Evolutionary conservation across 2,113 vertebrate genomes (phyloP), one percentile per base, ranked within the genome.

Genomic region (Cyprinus carpio): DNA sequence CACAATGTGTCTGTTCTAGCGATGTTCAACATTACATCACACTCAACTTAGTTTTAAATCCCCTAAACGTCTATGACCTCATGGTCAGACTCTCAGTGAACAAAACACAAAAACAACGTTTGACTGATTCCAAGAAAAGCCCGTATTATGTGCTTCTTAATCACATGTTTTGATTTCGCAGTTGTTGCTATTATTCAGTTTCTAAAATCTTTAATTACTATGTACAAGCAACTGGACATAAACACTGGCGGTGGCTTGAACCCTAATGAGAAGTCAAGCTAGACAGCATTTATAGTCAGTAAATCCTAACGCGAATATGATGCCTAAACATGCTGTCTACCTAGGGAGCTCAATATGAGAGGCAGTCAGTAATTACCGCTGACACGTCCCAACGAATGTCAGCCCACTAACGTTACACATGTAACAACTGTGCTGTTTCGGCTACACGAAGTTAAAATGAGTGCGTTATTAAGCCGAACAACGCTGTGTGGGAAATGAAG

Each of bases 291-390:
- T 31, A n/a, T 34, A 23, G 29, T 58, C 76, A 18, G 3, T 15
- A 9, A 74, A 40, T 46, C 34, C 34, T 40, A 23, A 60, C 20
- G 6, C 23, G 23, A 56, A 58, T 34, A 23, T 78, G 29, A 23
- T 49, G n/a, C 23, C n/a, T n/a, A 79, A 60, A 62, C 31, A 40
- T 62, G 76, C 54, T 27, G 23, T 40, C 76, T 79, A 62, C 4
- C 25, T 23, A 81, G 78, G 13, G 34, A 81, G n/a, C 78, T 64
- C 78, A 75, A 46, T 25, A 74, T 74, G 37, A 20, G 16, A 27
- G 58, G 18, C 58, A 65, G 58, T 4, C 79, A 49, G 9, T 81
- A 67, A 81, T 69, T 31, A 81, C 27, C 9, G 12, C 11, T 67
- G 62, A 51, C 18, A 51, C 43, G 78, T 20, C 58, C 34, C n/a